Evolutionary conservation across 1,140 invertebrate species (phyloP), one percentile per base, ranked within the genome.

Genomic region (Drosophila ercepeae): DNA sequence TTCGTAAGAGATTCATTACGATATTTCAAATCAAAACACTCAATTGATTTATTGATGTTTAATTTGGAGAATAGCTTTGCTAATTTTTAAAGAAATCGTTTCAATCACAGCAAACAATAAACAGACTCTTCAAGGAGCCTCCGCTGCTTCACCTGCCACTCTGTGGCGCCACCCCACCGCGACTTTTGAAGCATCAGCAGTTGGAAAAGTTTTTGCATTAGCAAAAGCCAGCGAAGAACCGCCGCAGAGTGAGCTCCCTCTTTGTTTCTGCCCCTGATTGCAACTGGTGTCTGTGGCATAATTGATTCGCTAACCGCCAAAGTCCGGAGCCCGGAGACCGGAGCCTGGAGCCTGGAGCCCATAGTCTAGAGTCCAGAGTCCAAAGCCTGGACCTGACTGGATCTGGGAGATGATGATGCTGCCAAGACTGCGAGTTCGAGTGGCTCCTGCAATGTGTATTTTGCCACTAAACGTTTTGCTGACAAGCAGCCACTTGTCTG

Each of bases 401-500:
- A 13, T 25, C 29, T 34, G 8, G 13, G 44, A 32, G 29, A 32
- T n/a, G 29, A 32, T 32, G 29, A 32, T 11, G 29, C 29, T 32
- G 29, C 29, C 29, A 32, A 32, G 29, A 32, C 29, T 32, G 29
- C 29, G 29, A 32, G 29, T 29, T 42, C 42, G 54, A 57, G 48
- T 60, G 19, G 23, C 53, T 75, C 46, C 36, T 25, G 32, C 69
- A 53, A 51, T 74, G 69, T 82, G 63, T 71, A 46, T 71, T 45
- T 76, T 74, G 68, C 77, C 82, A 77, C 82, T 86, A 86, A 86
- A 88, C 82, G 82, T 77, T 86, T 82, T 86, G 82, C 82, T 86
- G 82, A 86, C 82, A 86, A 70, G 72, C 82, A 89, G 73, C 75
- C 81, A 76, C 59, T 88, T 75, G 78, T 49, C 82, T 58, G 63